These are phyloP conservation scores for Phania funesta DNA, from an alignment of 2,888 invertebrate genomes.

Conservation along the genomic window DNA sequence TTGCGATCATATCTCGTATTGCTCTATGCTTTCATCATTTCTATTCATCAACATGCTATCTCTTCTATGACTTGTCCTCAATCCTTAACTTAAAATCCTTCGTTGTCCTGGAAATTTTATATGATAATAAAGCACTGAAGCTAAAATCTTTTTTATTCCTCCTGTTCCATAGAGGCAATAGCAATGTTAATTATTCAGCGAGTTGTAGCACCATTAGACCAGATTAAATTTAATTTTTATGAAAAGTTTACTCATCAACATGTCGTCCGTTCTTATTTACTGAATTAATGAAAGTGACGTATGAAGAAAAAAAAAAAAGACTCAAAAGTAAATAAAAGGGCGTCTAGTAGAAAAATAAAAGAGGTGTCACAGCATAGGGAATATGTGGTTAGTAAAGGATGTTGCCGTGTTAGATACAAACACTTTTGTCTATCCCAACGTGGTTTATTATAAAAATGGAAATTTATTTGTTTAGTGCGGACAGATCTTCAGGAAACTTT, in stretches of 20 bases:
- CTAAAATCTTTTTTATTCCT: background rate
- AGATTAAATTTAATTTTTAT: constrained; percentile 49
- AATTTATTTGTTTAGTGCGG: too few relatives aligned
- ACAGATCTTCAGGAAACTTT: too few relatives aligned
- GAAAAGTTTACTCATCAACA: constrained; percentile 39
- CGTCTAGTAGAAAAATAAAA: background rate
- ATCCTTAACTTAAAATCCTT: background rate
- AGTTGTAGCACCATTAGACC: constrained; percentile 56
- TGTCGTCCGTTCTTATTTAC: constrained; percentile 43
- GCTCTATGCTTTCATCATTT: too few relatives aligned
- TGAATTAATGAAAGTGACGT: constrained; percentile 41
- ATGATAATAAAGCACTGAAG: background rate
- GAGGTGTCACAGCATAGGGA: background rate
- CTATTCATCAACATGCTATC: too few relatives aligned
- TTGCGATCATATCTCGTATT: too few relatives aligned
- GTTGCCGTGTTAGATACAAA: too few relatives aligned
- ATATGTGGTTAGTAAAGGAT: background rate
- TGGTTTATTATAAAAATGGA: too few relatives aligned
- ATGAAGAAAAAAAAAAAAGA: background rate
- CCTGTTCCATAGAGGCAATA: background rate
- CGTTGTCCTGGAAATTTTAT: background rate
- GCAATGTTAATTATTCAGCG: constrained; percentile 55
- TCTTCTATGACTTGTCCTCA: too few relatives aligned
- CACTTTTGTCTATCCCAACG: too few relatives aligned
- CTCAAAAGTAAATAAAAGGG: background rate